Base-by-base conservation (phyloP, 2,888 invertebrate species). In the Rapana venosa region DNA sequence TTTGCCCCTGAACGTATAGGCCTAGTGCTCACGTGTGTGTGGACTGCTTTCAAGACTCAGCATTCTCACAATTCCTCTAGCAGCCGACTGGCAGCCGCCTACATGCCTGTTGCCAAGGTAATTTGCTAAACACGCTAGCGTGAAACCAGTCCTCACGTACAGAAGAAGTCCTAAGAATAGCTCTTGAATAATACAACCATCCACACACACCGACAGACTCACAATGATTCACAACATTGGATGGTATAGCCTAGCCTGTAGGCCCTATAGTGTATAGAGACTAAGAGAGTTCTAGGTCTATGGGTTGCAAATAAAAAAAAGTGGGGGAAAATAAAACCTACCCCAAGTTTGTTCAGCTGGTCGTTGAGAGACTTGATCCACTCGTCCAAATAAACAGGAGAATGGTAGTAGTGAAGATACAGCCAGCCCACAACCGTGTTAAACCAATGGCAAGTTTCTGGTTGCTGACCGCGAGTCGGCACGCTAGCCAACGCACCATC, bases 351-450 rank as follows among this genome's bases (percentile, higher is more conserved):
- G 88, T 94, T 94, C 32, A 96, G 95, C 77, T 96, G 96, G 30
- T 96, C 96, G 92, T 96, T 96, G 61, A 96, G 93, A 26, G 96
- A 94, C 90, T 94, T 94, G 47, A 96, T 94, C 96, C 96, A 96
- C 74, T 95, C 94, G 87, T 96, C 95, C 58, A 96, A 93, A 91
- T 95, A 94, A 86, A 94, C 94, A 30, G 96, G 95, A 56, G 94
- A 93, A 74, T 92, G 91, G 89, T 95, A 92, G 91, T 95, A 95
- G 91, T 96, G 94, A 35, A 94, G 92, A 90, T 95, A 95, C 87
- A 95, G 93, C 96, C 96, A 96, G 91, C 95, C 94, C 30, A 96
- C 90, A 1, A 94, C 94, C 11, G 94, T 93, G 92, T 96, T 96
- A 83, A 96, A 91, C 96, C 96, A 96, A 87, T 94, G 93, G 77